phyloP scores from a whole-genome alignment of 2,888 invertebrate genomes.

The Blastobasis adustella region DNA sequence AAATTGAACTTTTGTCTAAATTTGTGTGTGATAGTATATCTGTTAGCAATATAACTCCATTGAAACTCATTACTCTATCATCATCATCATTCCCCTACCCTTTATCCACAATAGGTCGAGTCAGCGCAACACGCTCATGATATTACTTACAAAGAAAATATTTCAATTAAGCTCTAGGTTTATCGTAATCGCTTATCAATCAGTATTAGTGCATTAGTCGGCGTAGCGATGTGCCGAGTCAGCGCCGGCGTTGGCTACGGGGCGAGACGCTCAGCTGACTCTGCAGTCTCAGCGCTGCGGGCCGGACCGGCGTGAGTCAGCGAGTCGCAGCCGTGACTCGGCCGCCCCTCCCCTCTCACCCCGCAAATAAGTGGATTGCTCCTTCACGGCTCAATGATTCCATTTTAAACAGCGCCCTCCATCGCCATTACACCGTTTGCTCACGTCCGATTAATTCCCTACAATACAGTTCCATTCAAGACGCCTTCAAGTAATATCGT shows the following conservation, averaged over 20 bases:
- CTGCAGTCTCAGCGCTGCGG: slow-evolving; percentile 33
- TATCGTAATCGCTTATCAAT: slow-evolving; percentile 51
- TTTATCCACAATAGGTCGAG: too few species aligned
- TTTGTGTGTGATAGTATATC: too few species aligned
- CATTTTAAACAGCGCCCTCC: slow-evolving; percentile 46
- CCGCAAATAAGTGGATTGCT: slow-evolving; percentile 68
- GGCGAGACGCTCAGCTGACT: slow-evolving; percentile 42
- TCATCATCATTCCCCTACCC: too few species aligned
- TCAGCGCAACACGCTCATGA: too few species aligned
- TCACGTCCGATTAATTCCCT: slow-evolving; percentile 19
- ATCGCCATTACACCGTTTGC: slow-evolving; percentile 38
- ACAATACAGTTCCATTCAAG: too few species aligned
- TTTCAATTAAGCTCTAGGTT: slow-evolving; percentile 3
- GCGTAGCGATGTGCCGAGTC: slow-evolving; percentile 38
- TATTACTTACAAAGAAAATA: too few species aligned
- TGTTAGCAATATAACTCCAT: too few species aligned
- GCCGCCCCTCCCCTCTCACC: slow-evolving; percentile 38
- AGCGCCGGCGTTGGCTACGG: slow-evolving; percentile 37
- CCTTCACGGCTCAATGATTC: slow-evolving; percentile 56
- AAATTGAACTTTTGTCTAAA: too few species aligned
- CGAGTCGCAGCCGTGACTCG: slow-evolving; percentile 47
- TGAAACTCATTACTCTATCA: too few species aligned
- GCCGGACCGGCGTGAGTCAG: slow-evolving; percentile 54
- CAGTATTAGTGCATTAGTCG: slow-evolving; percentile 48
- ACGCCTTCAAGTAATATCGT: too few species aligned